Conservation (phyloP, 2,888 invertebrate genomes). For the Drosophila subsilvestris region DNA sequence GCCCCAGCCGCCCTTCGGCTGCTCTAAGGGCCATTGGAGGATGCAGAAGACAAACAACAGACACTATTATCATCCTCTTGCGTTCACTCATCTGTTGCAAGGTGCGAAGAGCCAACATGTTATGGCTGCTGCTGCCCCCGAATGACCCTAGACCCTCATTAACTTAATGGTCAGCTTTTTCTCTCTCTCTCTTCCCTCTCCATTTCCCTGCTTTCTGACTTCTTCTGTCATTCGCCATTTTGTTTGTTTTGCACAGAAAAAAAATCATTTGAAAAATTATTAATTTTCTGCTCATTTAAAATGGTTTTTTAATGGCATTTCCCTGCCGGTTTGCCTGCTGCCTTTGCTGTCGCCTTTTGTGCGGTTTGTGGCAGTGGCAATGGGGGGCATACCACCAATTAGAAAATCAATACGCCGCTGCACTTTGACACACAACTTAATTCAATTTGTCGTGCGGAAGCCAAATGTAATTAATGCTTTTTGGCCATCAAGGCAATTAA, state of each 20-base stretch:
- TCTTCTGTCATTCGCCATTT: constrained; percentile 29
- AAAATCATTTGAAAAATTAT: constrained; percentile 61
- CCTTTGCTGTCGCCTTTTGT: constrained; percentile 40
- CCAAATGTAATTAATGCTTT: constrained; percentile 60
- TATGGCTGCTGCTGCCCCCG: constrained; percentile 44
- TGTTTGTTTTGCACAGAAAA: constrained; percentile 27
- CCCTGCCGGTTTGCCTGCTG: constrained; percentile 7
- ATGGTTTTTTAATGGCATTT: constrained; percentile 55
- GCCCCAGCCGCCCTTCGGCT: constrained; percentile 9
- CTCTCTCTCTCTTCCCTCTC: neutral
- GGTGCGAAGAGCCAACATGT: constrained; percentile 69
- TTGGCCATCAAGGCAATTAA: constrained; percentile 18
- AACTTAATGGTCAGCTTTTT: constrained; percentile 68
- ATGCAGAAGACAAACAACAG: constrained; percentile 48
- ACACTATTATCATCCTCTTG: constrained; percentile 53
- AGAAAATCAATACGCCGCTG: constrained; percentile 72
- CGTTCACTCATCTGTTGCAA: constrained; percentile 50
- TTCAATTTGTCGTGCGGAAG: constrained; percentile 63
- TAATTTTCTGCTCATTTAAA: constrained; percentile 63
- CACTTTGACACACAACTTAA: constrained; percentile 75
- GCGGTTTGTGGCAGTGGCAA: constrained; percentile 1
- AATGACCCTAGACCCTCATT: constrained; percentile 79
- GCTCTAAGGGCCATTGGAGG: constrained; percentile 25
- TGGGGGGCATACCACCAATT: constrained; percentile 51
- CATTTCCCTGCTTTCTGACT: neutral